A percentile compares a stretch with the other conserved stretches of the same genome.
These are phyloP conservation scores for Diorhabda elongata DNA, from an alignment of 1,140 invertebrate genomes.

Conservation along the genomic window DNA sequence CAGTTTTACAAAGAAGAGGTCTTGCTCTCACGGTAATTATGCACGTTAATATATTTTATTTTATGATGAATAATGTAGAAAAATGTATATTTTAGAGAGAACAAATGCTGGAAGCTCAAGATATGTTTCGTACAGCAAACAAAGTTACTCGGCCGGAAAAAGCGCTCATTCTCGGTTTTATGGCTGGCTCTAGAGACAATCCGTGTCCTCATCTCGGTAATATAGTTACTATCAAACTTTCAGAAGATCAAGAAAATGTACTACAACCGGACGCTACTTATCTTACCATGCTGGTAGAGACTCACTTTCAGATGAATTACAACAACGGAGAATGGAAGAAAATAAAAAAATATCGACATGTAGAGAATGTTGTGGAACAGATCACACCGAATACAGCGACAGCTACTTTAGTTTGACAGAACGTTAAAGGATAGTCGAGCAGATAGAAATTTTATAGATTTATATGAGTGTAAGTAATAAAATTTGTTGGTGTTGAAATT, in stretches of 20 bases:
- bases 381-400: conserved; percentile 35
- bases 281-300: conserved; percentile 78
- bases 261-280: conserved; percentile 69
- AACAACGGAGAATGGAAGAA: conserved; percentile 90
- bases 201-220: conserved; percentile 91
- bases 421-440: conserved; percentile 8
- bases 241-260: conserved; percentile 81
- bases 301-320: conserved; percentile 96
- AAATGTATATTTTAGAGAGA: conserved; percentile 62
- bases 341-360: conserved; percentile 75
- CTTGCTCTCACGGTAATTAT: conserved; percentile 73
- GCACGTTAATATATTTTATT: neutral
- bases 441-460: no score
- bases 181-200: conserved; percentile 94
- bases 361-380: conserved; percentile 54
- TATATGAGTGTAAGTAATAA: neutral
- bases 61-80: no score
- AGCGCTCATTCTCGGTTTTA: conserved; percentile 94
- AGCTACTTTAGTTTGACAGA: conserved; percentile 37
- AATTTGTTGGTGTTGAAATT: neutral
- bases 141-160: conserved; percentile 94
- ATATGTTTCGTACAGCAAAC: conserved; percentile 95
- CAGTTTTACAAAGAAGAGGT: conserved; percentile 61
- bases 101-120: conserved; percentile 94
- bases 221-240: conserved; percentile 88